These are phyloP conservation scores for Nephrotoma guestfalica DNA, from an alignment of 2,888 invertebrate genomes.

Conservation along the genomic window DNA sequence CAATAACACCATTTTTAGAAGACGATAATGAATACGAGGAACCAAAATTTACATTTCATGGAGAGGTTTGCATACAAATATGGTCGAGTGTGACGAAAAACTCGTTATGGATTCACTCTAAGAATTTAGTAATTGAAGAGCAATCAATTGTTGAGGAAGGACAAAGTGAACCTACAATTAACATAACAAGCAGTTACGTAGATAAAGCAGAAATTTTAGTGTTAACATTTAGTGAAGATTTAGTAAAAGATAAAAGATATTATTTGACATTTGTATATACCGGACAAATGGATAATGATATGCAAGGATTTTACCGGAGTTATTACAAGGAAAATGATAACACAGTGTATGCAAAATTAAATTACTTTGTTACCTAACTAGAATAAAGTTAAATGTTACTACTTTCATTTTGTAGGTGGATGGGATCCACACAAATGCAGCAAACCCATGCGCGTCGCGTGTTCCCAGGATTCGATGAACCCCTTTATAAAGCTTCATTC, in stretches of 20 bases:
- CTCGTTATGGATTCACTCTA: constrained; percentile 36
- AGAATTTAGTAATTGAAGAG: constrained; percentile 24
- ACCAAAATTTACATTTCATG: constrained; percentile 26
- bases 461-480: constrained; percentile 71
- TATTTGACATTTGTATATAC: constrained; percentile 34
- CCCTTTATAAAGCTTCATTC: constrained; percentile 52
- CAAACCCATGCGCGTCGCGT: constrained; percentile 50
- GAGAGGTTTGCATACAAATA: constrained; percentile 33
- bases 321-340: constrained; percentile 25
- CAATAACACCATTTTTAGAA: constrained; percentile 36
- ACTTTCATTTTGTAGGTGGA: constrained; percentile 29
- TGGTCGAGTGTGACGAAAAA: constrained; percentile 25
- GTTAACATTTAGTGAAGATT: constrained; percentile 16
- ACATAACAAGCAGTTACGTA: background rate
- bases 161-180: background rate
- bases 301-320: constrained; percentile 38
- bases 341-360: background rate
- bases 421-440: constrained; percentile 56
- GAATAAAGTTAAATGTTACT: background rate
- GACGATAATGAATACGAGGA: background rate
- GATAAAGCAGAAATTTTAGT: background rate
- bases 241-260: constrained; percentile 28
- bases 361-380: background rate
- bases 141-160: background rate
- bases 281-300: constrained; percentile 36